phyloP scores from a whole-genome alignment of 2,888 invertebrate genomes.

The Shargacucullia verbasci region DNA sequence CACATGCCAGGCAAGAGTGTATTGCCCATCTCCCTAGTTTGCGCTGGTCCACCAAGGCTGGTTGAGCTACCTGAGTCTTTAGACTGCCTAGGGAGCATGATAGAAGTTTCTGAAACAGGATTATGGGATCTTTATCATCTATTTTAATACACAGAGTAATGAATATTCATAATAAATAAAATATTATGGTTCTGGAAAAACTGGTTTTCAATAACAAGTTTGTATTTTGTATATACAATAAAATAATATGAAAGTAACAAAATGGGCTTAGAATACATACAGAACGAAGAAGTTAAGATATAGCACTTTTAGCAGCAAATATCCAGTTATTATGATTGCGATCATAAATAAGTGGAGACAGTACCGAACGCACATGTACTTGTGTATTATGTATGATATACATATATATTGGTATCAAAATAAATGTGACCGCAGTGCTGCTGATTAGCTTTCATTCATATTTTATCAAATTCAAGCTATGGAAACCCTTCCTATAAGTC shows the following conservation, averaged over 20 bases:
- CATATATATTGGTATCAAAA: slow-evolving; percentile 35
- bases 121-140: slow-evolving; percentile 10
- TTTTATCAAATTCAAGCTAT: slow-evolving; percentile 44
- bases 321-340: slow-evolving; percentile 22
- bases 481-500: slow-evolving; percentile 71
- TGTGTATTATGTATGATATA: slow-evolving; percentile 28
- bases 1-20: slow-evolving; percentile 91
- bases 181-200: slow-evolving; percentile 22
- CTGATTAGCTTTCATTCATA: slow-evolving; percentile 38
- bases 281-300: slow-evolving; percentile 2
- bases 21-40: slow-evolving; percentile 90
- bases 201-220: slow-evolving; percentile 30
- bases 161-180: slow-evolving; percentile 33
- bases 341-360: slow-evolving; percentile 57
- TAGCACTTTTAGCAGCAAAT: neutral
- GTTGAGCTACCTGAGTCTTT: slow-evolving; percentile 88
- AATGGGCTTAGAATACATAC: slow-evolving; percentile 4
- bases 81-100: slow-evolving; percentile 84
- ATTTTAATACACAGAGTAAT: slow-evolving; percentile 9
- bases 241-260: slow-evolving; percentile 26
- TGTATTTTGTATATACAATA: slow-evolving; percentile 30
- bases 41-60: slow-evolving; percentile 87
- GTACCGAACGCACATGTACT: slow-evolving; percentile 61
- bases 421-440: slow-evolving; percentile 20
- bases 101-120: slow-evolving; percentile 83